Conservation (phyloP, 1,140 invertebrate species). For the Drosophila orosa region DNA sequence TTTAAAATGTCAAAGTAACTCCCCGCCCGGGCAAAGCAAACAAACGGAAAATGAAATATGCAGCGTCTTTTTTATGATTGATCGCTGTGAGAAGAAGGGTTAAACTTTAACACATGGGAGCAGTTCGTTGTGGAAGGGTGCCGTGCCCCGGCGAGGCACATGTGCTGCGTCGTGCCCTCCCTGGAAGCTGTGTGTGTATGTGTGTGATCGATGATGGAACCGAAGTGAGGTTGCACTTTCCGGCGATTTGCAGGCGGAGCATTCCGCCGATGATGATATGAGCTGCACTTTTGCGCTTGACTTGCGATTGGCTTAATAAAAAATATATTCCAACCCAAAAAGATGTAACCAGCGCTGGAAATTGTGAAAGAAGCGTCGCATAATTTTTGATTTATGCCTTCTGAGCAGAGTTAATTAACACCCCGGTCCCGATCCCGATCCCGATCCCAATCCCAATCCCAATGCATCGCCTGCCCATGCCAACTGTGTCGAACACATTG, state of each 20-base stretch:
- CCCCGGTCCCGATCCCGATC: constrained; percentile 23
- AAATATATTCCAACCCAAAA: constrained; percentile 11
- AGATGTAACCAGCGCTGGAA: constrained; percentile 26
- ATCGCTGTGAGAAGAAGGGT: constrained; percentile 74
- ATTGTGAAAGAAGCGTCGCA: constrained; percentile 45
- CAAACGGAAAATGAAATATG: constrained; percentile 31
- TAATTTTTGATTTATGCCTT: constrained; percentile 74
- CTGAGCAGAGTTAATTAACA: constrained; percentile 68
- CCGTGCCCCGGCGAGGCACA: constrained; percentile 21
- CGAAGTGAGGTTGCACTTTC: constrained; percentile 62
- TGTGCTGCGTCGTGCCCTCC: constrained; percentile 27
- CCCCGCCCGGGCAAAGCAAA: constrained; percentile 22
- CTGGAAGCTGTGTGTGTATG: constrained; percentile 22
- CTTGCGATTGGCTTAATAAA: constrained; percentile 39
- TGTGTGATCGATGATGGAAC: constrained; percentile 54
- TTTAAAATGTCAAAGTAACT: constrained; percentile 44
- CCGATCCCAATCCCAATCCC: constrained; percentile 8
- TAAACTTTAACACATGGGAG: constrained; percentile 71
- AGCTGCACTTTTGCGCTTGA: constrained; percentile 58
- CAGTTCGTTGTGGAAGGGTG: constrained; percentile 18
- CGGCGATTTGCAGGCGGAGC: not conserved
- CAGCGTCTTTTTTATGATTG: constrained; percentile 62
- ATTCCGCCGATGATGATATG: constrained; percentile 21
- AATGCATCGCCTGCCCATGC: not conserved
- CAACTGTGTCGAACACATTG: constrained; percentile 53